A percentile compares a stretch with the other conserved stretches of the same genome.
Evolutionary conservation across 2,113 vertebrate genomes (phyloP).

Genomic region (Tretioscincus oriximinensis): DNA sequence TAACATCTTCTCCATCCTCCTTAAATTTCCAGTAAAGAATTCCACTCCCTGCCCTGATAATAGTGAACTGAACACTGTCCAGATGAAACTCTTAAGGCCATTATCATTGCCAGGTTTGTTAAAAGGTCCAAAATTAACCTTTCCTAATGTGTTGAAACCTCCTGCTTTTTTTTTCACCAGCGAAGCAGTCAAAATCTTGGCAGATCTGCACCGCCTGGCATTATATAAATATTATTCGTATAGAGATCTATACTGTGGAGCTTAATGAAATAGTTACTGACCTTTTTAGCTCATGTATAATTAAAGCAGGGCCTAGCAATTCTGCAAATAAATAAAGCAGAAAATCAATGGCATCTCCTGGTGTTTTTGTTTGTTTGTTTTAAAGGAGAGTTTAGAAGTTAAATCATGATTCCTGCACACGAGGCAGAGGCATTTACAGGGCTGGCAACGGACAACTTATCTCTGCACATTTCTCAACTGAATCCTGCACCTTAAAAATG

Average conservation of each 20-base stretch:
- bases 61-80: not conserved
- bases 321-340: conserved; percentile 70
- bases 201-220: not conserved
- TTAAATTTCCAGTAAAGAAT: not conserved
- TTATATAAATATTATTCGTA: conserved; percentile 16
- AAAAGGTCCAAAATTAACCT: conserved; percentile 9
- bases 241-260: conserved; percentile 48
- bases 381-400: conserved; percentile 60
- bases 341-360: conserved; percentile 61
- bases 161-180: not conserved
- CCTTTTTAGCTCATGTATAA: conserved; percentile 68
- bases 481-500: conserved; percentile 78
- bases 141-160: not conserved
- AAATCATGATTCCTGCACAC: conserved; percentile 63
- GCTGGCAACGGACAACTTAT: conserved; percentile 70
- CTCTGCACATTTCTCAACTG: conserved; percentile 72
- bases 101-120: not conserved
- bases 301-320: conserved; percentile 64
- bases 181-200: not conserved
- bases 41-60: not conserved
- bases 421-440: conserved; percentile 73
- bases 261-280: conserved; percentile 62
- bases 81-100: not conserved
- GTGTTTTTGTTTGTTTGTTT: conserved; percentile 24
- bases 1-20: not conserved